These are phyloP conservation scores for Melanostoma scalare DNA, from an alignment of 2,888 invertebrate genomes.

Conservation along the genomic window DNA sequence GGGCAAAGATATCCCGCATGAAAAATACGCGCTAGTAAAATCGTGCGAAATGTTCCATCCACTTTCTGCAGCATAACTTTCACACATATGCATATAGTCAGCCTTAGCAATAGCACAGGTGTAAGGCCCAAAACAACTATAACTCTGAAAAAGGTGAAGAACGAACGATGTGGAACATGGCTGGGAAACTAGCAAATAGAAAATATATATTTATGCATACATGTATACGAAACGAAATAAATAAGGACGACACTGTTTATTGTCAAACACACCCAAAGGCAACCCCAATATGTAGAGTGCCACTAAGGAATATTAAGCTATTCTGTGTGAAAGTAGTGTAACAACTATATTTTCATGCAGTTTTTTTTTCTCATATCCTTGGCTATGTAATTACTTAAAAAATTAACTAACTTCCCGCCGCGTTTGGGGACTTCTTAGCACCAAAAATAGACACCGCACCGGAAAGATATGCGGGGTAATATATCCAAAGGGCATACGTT, in stretches of 20 bases:
- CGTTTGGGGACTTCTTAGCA: conserved; percentile 38
- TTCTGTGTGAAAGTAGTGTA: background rate
- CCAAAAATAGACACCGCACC: conserved; percentile 39
- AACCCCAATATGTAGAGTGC: conserved; percentile 19
- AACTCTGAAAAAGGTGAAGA: conserved; percentile 27
- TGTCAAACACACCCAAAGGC: conserved; percentile 61
- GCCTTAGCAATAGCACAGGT: background rate
- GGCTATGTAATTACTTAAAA: conserved; percentile 71
- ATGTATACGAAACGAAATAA: conserved; percentile 30
- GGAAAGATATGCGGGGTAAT: conserved; percentile 31
- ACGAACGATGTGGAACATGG: conserved; percentile 26
- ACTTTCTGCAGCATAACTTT: conserved; percentile 30
- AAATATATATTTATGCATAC: background rate
- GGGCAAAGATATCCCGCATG: conserved; percentile 20
- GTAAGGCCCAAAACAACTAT: conserved; percentile 40
- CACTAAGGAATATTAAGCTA: conserved; percentile 31
- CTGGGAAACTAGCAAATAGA: background rate
- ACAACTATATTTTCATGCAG: conserved; percentile 30
- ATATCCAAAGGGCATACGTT: conserved; percentile 54
- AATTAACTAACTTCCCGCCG: conserved; percentile 64
- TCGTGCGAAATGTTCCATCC: conserved; percentile 44
- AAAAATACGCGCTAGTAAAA: conserved; percentile 50
- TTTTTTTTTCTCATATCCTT: conserved; percentile 48
- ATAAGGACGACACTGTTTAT: conserved; percentile 67
- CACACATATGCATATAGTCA: conserved; percentile 25